phyloP scores from a whole-genome alignment of 2,888 invertebrate genomes.

The Plagodis dolabraria region DNA sequence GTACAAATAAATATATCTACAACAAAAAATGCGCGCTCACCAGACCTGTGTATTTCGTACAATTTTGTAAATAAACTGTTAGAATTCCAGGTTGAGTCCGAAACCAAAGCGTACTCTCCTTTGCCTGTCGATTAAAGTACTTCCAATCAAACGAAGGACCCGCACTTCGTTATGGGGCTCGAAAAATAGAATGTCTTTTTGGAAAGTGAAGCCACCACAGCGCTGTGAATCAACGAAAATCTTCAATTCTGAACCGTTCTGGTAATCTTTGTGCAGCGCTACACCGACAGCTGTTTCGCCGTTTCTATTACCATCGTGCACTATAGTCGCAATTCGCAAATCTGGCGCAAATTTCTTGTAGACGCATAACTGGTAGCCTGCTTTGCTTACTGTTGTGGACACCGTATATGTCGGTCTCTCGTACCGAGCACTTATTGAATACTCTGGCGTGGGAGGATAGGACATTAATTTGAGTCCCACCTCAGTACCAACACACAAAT shows the following conservation, averaged over 20 bases:
- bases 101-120: slow-evolving; percentile 70
- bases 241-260: slow-evolving; percentile 69
- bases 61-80: slow-evolving; percentile 37
- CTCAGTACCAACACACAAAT: slow-evolving; percentile 67
- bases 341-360: slow-evolving; percentile 69
- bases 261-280: slow-evolving; percentile 67
- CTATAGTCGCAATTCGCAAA: slow-evolving; percentile 66
- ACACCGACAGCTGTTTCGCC: slow-evolving; percentile 62
- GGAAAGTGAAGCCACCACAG: slow-evolving; percentile 74
- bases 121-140: slow-evolving; percentile 71
- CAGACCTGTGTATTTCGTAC: slow-evolving; percentile 39
- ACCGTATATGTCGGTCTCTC: slow-evolving; percentile 58
- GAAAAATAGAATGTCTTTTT: slow-evolving; percentile 69
- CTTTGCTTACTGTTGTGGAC: slow-evolving; percentile 66
- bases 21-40: slow-evolving; percentile 54
- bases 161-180: slow-evolving; percentile 66
- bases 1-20: slow-evolving; percentile 78
- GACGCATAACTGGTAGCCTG: slow-evolving; percentile 70
- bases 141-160: slow-evolving; percentile 65
- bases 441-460: slow-evolving; percentile 57
- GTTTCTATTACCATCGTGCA: slow-evolving; percentile 60
- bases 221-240: slow-evolving; percentile 74
- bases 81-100: slow-evolving; percentile 76
- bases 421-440: slow-evolving; percentile 70
- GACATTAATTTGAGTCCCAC: slow-evolving; percentile 61